These are phyloP conservation scores for Lepidurus apus DNA, from an alignment of 1,140 invertebrate genomes.

Conservation along the genomic window DNA sequence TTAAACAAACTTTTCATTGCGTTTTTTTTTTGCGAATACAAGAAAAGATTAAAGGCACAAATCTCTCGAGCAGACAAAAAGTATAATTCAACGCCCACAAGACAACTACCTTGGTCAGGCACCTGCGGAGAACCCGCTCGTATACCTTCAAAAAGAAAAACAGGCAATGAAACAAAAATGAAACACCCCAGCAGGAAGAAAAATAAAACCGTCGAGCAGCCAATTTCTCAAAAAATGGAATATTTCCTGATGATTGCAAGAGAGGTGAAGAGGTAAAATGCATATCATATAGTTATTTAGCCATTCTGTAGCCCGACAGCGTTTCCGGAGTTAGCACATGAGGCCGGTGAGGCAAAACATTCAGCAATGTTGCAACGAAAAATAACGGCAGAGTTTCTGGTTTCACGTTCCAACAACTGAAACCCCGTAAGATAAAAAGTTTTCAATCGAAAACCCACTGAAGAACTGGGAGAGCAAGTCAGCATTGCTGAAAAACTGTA, in stretches of 20 bases:
- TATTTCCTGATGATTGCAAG: not conserved
- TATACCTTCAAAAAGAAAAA: slow-evolving; percentile 19
- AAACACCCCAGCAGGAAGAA: not conserved
- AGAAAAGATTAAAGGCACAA: too few relatives aligned
- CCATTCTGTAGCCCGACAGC: not conserved
- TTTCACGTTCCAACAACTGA: slow-evolving; percentile 9
- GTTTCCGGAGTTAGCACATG: not conserved
- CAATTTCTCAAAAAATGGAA: not conserved
- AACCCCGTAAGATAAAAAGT: not conserved
- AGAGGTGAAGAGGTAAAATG: not conserved
- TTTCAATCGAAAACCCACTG: not conserved
- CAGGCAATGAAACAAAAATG: slow-evolving; percentile 7
- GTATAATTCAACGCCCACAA: not conserved
- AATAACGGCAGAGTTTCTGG: not conserved
- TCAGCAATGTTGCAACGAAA: slow-evolving; percentile 5
- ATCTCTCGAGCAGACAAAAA: too few relatives aligned
- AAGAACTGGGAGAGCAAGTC: not conserved
- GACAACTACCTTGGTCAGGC: slow-evolving; percentile 12
- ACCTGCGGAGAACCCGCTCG: slow-evolving; percentile 10
- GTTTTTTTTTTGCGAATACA: too few relatives aligned
- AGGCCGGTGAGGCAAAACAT: not conserved
- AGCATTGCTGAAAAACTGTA: slow-evolving; percentile 1
- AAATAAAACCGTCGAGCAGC: not conserved
- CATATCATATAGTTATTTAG: not conserved
- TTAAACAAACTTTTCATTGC: too few relatives aligned